Conservation (phyloP, 2,797 vertebrate species). For the Glossophaga mutica region DNA sequence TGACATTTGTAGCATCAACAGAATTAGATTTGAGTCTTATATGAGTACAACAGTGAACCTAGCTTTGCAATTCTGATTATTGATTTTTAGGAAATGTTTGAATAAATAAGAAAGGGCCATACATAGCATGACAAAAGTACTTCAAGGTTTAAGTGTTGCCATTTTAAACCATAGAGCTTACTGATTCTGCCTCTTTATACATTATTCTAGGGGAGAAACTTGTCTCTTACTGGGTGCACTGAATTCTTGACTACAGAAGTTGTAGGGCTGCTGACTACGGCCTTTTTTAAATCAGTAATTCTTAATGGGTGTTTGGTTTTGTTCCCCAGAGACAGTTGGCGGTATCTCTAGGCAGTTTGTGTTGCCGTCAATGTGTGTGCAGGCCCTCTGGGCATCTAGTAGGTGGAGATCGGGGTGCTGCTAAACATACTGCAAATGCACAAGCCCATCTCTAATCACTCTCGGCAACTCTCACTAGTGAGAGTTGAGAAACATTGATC, state of each 20-base stretch:
- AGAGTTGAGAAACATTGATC: not conserved
- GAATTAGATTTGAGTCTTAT: not conserved
- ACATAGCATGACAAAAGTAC: not conserved
- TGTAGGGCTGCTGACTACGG: not conserved
- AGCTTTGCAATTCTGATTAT: not conserved
- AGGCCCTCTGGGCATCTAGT: not conserved
- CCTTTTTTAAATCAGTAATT: not conserved
- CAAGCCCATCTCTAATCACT: not conserved
- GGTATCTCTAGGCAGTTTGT: not conserved
- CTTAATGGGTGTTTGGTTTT: not conserved
- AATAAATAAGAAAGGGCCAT: not conserved
- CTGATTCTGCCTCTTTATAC: not conserved
- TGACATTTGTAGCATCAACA: slow-evolving; percentile 2
- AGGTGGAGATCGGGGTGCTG: not conserved
- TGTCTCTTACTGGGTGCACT: not conserved
- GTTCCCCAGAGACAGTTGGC: not conserved
- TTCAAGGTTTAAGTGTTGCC: not conserved
- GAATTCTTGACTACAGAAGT: not conserved
- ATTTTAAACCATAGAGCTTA: not conserved
- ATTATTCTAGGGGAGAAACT: not conserved
- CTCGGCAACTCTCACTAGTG: not conserved
- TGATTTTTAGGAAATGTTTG: slow-evolving; percentile 20
- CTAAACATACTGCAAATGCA: not conserved
- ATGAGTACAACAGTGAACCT: not conserved
- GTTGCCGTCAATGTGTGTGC: not conserved